Percentiles rank a stretch among this genome's conserved stretches.
Conservation (phyloP, 2,888 invertebrate species). For the Eilema caniola region DNA sequence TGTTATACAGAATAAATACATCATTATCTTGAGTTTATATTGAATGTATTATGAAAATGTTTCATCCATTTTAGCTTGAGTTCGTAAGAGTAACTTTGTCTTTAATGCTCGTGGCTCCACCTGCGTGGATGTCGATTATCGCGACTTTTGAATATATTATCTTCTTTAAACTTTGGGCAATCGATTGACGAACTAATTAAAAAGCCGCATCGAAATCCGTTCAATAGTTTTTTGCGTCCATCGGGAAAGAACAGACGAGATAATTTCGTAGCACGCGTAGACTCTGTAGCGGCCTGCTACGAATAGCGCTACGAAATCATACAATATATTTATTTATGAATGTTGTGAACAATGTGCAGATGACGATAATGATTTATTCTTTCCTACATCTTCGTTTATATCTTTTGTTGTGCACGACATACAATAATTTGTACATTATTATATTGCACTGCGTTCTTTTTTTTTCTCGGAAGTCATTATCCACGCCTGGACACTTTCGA, state of each 20-base stretch:
- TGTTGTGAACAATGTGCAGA: neutral
- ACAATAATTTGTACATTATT: neutral
- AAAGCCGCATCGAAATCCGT: too few relatives aligned
- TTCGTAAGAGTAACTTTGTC: neutral
- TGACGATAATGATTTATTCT: too few relatives aligned
- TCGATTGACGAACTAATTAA: too few relatives aligned
- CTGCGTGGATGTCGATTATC: too few relatives aligned
- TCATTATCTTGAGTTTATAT: neutral
- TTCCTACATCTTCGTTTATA: too few relatives aligned
- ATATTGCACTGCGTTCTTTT: neutral
- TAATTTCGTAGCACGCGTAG: slow-evolving; percentile 9
- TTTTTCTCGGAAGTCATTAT: neutral
- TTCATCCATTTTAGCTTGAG: neutral
- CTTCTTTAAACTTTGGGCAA: too few relatives aligned
- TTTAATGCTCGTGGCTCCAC: too few relatives aligned
- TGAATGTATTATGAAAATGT: neutral
- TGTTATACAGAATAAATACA: neutral
- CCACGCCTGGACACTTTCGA: neutral
- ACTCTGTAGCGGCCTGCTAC: slow-evolving; percentile 3
- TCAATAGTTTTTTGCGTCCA: too few relatives aligned
- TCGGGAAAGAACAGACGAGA: too few relatives aligned
- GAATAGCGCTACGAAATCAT: neutral
- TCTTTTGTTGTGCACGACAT: neutral
- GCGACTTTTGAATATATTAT: too few relatives aligned
- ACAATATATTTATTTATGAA: neutral